Conservation (phyloP, 2,113 vertebrate genomes). For the Lethenteron reissneri region DNA sequence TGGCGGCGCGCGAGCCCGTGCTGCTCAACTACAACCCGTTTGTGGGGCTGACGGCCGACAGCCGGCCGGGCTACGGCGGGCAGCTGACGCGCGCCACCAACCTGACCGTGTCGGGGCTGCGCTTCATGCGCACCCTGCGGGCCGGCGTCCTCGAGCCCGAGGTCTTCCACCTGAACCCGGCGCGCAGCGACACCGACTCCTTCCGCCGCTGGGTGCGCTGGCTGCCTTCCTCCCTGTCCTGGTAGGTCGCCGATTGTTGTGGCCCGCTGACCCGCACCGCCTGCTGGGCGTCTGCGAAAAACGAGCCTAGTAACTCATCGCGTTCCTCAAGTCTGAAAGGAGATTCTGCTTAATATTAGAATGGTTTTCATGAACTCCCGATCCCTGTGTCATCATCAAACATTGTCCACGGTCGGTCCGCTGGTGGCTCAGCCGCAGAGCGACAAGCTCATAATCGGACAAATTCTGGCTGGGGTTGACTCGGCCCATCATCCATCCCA, state of each 20-base stretch:
- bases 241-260: slow-evolving; percentile 19
- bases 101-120: slow-evolving; percentile 56
- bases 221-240: slow-evolving; percentile 62
- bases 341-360: too few relatives aligned
- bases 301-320: too few relatives aligned
- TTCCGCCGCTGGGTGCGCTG: slow-evolving; percentile 67
- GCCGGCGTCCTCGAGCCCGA: slow-evolving; percentile 62
- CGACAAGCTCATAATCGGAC: too few relatives aligned
- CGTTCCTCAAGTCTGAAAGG: too few relatives aligned
- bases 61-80: slow-evolving; percentile 45
- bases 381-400: too few relatives aligned
- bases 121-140: slow-evolving; percentile 76
- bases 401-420: too few relatives aligned
- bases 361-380: too few relatives aligned
- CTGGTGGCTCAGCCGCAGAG: too few relatives aligned
- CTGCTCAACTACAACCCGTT: slow-evolving; percentile 90
- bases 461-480: too few relatives aligned
- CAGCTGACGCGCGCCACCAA: slow-evolving; percentile 66
- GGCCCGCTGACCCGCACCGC: too few relatives aligned
- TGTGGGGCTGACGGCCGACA: slow-evolving; percentile 57
- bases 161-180: slow-evolving; percentile 75
- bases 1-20: slow-evolving; percentile 53
- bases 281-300: too few relatives aligned
- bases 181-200: slow-evolving; percentile 50
- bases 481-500: too few relatives aligned